Evolutionary conservation across 2,888 invertebrate species (phyloP).

Genomic region (Eupithecia exiguata): DNA sequence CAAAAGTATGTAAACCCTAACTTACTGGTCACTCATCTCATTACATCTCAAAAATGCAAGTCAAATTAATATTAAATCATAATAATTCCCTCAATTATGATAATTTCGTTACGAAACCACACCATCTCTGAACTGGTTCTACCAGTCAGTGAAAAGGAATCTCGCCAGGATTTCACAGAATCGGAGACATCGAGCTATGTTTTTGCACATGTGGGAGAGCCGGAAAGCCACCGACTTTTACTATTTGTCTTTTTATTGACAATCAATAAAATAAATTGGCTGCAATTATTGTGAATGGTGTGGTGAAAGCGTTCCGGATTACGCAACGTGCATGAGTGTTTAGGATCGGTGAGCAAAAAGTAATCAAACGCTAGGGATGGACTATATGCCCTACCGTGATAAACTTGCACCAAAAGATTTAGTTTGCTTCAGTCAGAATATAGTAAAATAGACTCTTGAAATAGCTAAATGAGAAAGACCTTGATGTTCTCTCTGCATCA

Average conservation of each 20-base stretch:
- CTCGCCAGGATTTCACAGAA: slow-evolving; percentile 45
- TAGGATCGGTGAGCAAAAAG: background rate
- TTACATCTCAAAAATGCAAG: background rate
- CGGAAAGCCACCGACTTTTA: slow-evolving; percentile 49
- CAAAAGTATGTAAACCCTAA: background rate
- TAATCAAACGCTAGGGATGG: background rate
- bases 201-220: slow-evolving; percentile 51
- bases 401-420: background rate
- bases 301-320: slow-evolving; percentile 53
- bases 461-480: background rate
- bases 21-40: background rate
- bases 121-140: slow-evolving; percentile 45
- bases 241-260: slow-evolving; percentile 51
- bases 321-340: slow-evolving; percentile 41
- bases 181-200: slow-evolving; percentile 30
- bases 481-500: background rate
- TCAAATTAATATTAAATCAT: slow-evolving; percentile 7
- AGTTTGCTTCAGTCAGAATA: background rate
- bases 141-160: slow-evolving; percentile 24
- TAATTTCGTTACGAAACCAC: slow-evolving; percentile 23
- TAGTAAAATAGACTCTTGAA: background rate
- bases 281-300: slow-evolving; percentile 55
- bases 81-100: slow-evolving; percentile 8
- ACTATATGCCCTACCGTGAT: background rate
- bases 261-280: slow-evolving; percentile 53